Conservation (phyloP, 1,140 invertebrate species). For the Apis laboriosa region DNA sequence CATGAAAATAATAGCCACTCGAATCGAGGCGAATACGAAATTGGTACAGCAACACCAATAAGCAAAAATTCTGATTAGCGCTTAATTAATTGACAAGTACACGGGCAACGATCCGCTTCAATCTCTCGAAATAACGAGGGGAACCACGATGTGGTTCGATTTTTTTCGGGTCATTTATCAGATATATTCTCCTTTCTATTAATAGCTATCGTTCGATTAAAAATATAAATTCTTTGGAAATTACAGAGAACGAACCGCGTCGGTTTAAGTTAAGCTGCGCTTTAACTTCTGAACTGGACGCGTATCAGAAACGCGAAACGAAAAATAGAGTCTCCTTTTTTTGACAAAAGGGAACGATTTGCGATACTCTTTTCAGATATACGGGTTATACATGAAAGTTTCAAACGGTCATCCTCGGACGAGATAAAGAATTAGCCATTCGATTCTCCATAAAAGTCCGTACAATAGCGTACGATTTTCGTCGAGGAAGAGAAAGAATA, state of each 20-base stretch:
- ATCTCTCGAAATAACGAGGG: neutral
- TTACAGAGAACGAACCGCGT: neutral
- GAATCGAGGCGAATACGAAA: constrained; percentile 4
- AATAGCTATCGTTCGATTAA: neutral
- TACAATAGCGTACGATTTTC: neutral
- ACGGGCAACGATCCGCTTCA: constrained; percentile 9
- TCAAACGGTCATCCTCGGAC: too few relatives aligned
- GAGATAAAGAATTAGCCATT: too few relatives aligned
- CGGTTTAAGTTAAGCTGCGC: neutral
- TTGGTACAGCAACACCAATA: neutral
- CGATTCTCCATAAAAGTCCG: too few relatives aligned
- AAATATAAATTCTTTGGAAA: neutral
- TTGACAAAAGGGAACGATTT: neutral
- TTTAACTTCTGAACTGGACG: too few relatives aligned
- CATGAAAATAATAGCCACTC: neutral
- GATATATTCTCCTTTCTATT: neutral
- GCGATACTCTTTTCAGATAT: too few relatives aligned
- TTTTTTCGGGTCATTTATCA: neutral
- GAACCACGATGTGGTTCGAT: neutral
- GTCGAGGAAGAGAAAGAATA: too few relatives aligned
- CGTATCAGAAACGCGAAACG: too few relatives aligned
- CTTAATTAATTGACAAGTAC: neutral
- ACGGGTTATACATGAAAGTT: too few relatives aligned
- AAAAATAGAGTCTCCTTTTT: too few relatives aligned
- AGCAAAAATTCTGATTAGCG: neutral